Conservation (phyloP, 2,797 vertebrate species). For the Myioborus melanocephalus region DNA sequence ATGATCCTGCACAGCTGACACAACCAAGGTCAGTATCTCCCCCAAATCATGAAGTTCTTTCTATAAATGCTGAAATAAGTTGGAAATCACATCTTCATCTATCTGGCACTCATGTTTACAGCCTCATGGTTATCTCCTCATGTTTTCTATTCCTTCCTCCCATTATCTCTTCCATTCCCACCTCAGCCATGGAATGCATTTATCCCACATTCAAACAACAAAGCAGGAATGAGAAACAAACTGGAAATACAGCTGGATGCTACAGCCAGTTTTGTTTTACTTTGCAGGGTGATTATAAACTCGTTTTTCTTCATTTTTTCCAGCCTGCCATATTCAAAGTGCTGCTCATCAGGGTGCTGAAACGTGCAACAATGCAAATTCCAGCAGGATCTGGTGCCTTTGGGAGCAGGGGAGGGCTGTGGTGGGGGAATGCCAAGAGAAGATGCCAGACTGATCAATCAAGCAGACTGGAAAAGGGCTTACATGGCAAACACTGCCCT, state of each 20-base stretch:
- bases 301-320: not conserved
- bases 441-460: constrained; percentile 52
- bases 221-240: not conserved
- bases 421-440: not conserved
- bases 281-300: not conserved
- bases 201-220: not conserved
- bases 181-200: not conserved
- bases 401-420: not conserved
- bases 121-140: not conserved
- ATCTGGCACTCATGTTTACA: rapidly evolving
- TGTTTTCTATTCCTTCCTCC: not conserved
- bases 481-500: not conserved
- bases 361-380: not conserved
- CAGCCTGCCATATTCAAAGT: not conserved
- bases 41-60: not conserved
- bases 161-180: not conserved
- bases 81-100: not conserved
- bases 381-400: not conserved
- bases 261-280: not conserved
- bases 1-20: not conserved
- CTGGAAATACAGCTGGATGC: not conserved
- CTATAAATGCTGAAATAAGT: not conserved
- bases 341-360: not conserved
- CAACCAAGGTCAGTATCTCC: rapidly evolving
- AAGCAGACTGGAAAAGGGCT: constrained; percentile 52